Conservation (phyloP, 2,888 invertebrate genomes). For the Dynastes tityus region DNA sequence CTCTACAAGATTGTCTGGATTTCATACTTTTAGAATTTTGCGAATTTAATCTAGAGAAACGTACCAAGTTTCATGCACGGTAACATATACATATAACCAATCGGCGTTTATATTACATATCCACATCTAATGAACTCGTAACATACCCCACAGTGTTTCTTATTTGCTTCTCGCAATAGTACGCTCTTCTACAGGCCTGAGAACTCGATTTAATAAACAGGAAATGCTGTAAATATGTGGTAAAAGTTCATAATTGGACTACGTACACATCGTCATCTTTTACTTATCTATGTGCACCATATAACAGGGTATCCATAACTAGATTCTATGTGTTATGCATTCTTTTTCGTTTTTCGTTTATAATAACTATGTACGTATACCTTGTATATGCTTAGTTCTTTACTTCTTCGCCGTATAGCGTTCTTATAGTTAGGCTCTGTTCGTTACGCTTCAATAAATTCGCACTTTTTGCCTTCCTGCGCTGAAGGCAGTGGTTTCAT, state of each 20-base stretch:
- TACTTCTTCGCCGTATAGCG: too few species aligned
- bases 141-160: too few species aligned
- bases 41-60: too few species aligned
- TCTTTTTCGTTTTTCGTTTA: constrained; percentile 5
- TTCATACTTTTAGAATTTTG: too few species aligned
- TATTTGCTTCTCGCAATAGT: too few species aligned
- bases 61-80: too few species aligned
- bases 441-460: constrained; percentile 10
- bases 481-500: not conserved
- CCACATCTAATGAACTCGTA: too few species aligned
- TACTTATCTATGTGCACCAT: not conserved
- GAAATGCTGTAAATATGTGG: not conserved
- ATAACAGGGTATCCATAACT: not conserved
- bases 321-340: not conserved
- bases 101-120: too few species aligned
- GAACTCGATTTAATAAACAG: constrained; percentile 1
- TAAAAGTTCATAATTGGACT: constrained; percentile 4
- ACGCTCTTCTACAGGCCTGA: not conserved
- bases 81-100: too few species aligned
- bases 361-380: not conserved
- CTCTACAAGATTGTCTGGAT: too few species aligned
- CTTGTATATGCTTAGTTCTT: too few species aligned
- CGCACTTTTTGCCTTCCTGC: not conserved
- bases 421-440: too few species aligned
- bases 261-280: not conserved